A percentile compares a stretch with the other conserved stretches of the same genome.
These are phyloP conservation scores for Malacoraja senta DNA, from an alignment of 2,797 vertebrate species.

Conservation along the genomic window DNA sequence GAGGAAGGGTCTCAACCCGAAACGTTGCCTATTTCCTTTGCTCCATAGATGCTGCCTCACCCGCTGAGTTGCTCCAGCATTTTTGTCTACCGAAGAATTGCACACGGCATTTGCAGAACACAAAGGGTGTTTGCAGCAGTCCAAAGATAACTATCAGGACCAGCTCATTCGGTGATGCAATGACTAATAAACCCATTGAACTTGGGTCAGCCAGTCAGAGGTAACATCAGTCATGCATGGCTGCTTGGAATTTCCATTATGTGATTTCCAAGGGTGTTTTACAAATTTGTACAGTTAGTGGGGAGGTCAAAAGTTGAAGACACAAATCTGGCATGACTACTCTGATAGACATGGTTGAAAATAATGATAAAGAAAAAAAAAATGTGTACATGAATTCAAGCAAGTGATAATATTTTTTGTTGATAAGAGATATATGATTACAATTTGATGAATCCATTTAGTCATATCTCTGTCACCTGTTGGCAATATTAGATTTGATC, in stretches of 20 bases:
- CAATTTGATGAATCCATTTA: slow-evolving; percentile 35
- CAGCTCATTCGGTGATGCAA: background rate
- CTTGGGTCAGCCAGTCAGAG: slow-evolving; percentile 11
- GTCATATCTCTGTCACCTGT: slow-evolving; percentile 3
- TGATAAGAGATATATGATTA: slow-evolving; percentile 28
- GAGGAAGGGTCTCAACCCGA: too few relatives aligned
- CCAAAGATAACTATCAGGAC: background rate
- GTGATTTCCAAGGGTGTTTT: slow-evolving; percentile 10
- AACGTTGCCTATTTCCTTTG: too few relatives aligned
- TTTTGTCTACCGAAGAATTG: background rate
- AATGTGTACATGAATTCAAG: slow-evolving; percentile 10
- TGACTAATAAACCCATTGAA: slow-evolving; percentile 1
- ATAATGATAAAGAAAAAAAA: background rate
- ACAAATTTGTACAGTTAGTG: background rate
- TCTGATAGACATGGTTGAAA: background rate
- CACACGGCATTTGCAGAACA: background rate
- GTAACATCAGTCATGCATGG: background rate
- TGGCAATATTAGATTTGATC: slow-evolving; percentile 26
- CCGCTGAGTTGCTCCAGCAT: too few relatives aligned
- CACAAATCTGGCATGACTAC: background rate
- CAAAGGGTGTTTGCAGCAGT: background rate
- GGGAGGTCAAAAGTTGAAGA: slow-evolving; percentile 1
- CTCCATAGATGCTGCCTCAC: too few relatives aligned
- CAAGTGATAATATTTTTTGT: background rate
- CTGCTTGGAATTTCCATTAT: background rate